Evolutionary conservation across 2,888 invertebrate genomes (phyloP).

Genomic region (Penaeus monodon): DNA sequence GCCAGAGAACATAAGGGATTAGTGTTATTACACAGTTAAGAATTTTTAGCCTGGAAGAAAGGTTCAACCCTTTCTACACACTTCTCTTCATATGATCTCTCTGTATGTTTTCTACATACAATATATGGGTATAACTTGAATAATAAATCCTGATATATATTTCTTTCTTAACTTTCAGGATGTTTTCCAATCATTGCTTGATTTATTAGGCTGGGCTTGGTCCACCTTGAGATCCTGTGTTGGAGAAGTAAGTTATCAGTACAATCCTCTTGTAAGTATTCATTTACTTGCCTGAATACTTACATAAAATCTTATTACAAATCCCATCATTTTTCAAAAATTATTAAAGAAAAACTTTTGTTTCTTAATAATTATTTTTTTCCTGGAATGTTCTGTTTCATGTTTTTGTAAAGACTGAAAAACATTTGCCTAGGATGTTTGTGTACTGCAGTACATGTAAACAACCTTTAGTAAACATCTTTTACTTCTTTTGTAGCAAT

Average conservation of each 20-base stretch:
- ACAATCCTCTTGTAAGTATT: not conserved
- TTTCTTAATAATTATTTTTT: no score
- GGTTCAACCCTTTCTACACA: not conserved
- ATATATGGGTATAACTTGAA: no score
- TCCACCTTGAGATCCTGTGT: conserved; percentile 83
- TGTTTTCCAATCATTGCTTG: conserved; percentile 83
- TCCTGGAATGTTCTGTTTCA: no score
- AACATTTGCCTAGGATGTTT: no score
- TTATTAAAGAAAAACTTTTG: not conserved
- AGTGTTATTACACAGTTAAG: not conserved
- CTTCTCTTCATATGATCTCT: not conserved
- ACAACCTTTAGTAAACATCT: no score
- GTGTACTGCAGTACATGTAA: no score
- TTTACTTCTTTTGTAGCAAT: conserved; percentile 32
- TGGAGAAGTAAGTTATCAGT: conserved; percentile 72
- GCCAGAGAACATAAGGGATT: no score
- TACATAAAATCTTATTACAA: not conserved
- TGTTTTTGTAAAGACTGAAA: no score
- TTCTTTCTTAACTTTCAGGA: conserved; percentile 67
- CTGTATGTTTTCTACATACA: not conserved
- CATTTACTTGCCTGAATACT: not conserved
- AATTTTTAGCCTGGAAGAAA: not conserved
- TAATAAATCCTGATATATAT: not conserved
- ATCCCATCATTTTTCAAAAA: not conserved
- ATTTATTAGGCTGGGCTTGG: conserved; percentile 93